Conservation (phyloP, 2,113 vertebrate species). For the Oryzias melastigma region DNA sequence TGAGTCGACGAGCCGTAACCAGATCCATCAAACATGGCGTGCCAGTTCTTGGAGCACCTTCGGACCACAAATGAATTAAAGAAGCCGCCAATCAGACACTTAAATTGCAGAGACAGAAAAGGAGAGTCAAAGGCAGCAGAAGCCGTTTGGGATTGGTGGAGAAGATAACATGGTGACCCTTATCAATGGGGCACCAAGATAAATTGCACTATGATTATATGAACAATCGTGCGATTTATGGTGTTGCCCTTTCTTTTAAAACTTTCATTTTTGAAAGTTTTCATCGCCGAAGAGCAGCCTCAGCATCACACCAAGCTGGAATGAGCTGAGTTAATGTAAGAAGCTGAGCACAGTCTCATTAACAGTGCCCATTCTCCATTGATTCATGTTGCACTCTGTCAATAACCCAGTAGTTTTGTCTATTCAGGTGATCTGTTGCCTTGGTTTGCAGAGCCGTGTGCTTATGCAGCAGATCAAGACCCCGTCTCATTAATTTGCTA, state of each 20-base stretch:
- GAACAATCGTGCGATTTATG: not conserved
- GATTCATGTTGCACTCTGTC: conserved; percentile 61
- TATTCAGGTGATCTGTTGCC: conserved; percentile 57
- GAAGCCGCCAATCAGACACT: too few relatives aligned
- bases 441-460: conserved; percentile 55
- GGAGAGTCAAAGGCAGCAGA: too few relatives aligned
- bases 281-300: conserved; percentile 34
- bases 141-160: too few relatives aligned
- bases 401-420: conserved; percentile 62
- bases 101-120: too few relatives aligned
- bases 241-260: not conserved
- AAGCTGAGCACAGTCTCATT: conserved; percentile 47
- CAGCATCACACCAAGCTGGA: conserved; percentile 30
- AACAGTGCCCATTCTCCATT: conserved; percentile 53
- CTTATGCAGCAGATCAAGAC: conserved; percentile 52
- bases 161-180: too few relatives aligned
- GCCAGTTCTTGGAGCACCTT: too few relatives aligned
- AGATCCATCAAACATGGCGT: too few relatives aligned
- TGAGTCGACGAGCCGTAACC: too few relatives aligned
- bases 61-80: too few relatives aligned
- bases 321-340: conserved; percentile 49
- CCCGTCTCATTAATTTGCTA: conserved; percentile 50
- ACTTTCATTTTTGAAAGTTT: conserved; percentile 17
- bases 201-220: too few relatives aligned
- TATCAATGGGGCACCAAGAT: too few relatives aligned